These are phyloP conservation scores for Phengaris arion DNA, from an alignment of 2,888 invertebrate species.

Conservation along the genomic window DNA sequence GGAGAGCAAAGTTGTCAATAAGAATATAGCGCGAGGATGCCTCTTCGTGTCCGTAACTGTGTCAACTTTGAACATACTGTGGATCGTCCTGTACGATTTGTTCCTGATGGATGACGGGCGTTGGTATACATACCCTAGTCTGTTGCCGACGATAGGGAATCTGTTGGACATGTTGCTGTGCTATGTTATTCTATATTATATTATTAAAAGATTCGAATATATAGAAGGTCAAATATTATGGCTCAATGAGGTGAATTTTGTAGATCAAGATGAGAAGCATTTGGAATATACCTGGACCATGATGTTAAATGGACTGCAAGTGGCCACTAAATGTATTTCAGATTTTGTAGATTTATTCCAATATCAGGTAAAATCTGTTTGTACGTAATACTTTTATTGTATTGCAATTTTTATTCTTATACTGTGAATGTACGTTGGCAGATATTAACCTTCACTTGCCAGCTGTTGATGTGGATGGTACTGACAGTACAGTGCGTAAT, in stretches of 20 bases:
- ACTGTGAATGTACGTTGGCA: neutral
- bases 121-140: neutral
- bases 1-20: conserved; percentile 44
- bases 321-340: conserved; percentile 48
- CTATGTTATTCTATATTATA: neutral
- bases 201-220: conserved; percentile 27
- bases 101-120: neutral
- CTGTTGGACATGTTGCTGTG: neutral
- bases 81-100: neutral
- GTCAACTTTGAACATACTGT: conserved; percentile 31
- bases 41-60: conserved; percentile 26
- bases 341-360: conserved; percentile 47
- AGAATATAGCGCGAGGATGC: conserved; percentile 37
- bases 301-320: conserved; percentile 41
- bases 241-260: conserved; percentile 34
- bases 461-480: conserved; percentile 51
- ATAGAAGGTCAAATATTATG: conserved; percentile 33
- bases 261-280: conserved; percentile 30
- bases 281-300: conserved; percentile 28
- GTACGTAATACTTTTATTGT: too few species aligned
- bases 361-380: conserved; percentile 34
- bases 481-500: conserved; percentile 52
- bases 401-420: too few species aligned
- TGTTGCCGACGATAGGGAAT: neutral
- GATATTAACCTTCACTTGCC: conserved; percentile 43